Conservation (phyloP, 2,797 vertebrate genomes). For the Manis crassicaudata region DNA sequence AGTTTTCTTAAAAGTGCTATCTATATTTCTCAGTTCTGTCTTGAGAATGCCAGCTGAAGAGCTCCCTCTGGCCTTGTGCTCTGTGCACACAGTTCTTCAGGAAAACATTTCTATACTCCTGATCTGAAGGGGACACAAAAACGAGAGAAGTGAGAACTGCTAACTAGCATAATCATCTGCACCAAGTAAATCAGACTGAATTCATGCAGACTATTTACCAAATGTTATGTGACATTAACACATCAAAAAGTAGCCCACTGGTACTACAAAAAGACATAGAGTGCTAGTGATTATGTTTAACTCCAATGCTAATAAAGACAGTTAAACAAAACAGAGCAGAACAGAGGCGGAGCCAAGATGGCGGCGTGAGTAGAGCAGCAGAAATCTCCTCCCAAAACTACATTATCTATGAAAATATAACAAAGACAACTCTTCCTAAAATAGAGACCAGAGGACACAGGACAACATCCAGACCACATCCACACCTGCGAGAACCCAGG, state of each 20-base stretch:
- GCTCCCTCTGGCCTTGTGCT: not conserved
- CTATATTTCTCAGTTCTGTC: no score
- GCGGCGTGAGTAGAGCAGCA: no score
- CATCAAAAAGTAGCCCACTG: not conserved
- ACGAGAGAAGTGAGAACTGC: not conserved
- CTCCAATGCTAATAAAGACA: no score
- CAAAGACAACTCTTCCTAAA: no score
- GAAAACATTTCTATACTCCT: not conserved
- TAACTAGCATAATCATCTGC: no score
- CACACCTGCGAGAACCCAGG: no score
- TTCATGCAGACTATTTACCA: not conserved
- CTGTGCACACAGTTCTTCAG: not conserved
- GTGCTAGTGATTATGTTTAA: accelerated
- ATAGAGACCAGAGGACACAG: no score
- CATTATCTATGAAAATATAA: no score
- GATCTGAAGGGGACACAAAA: not conserved
- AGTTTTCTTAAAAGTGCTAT: no score
- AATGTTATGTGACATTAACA: not conserved
- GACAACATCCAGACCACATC: no score
- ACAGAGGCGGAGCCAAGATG: not conserved
- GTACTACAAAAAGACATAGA: not conserved
- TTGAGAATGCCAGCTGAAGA: no score
- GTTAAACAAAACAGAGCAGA: not conserved
- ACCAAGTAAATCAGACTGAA: not conserved
- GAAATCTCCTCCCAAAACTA: no score